Base-by-base conservation (phyloP, 1,140 invertebrate species). In the Sitobion miscanthi region DNA sequence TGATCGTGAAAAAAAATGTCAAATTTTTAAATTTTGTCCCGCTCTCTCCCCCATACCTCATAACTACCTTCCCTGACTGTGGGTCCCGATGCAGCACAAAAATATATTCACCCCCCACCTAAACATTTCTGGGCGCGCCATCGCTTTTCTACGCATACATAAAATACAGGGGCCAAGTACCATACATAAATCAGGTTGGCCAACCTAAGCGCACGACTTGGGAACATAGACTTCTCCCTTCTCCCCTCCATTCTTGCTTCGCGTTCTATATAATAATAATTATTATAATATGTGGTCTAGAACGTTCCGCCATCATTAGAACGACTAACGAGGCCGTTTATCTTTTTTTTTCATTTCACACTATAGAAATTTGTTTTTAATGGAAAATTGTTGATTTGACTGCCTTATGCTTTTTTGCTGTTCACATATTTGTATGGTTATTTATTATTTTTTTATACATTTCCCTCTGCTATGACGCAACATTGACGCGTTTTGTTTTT, bases 121-220 rank as follows among this genome's bases (percentile, higher is more conserved):
- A 93, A 86, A 82, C 45, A 86, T 52, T 93, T 93, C 91, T 93
- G 91, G 91, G 91, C 91, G 91, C 91, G 91, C 91, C 91, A 93
- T 93, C 82, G 91, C 91, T 93, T 93, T 93, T 93, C 91, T 93
- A 93, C 82, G 91, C 91, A 93, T 93, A 93, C 91, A 93, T 93
- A 93, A 93, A 93, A 93, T 93, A 93, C 91, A 93, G 69, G 77
- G 49, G 91, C 91, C 91, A 93, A 93, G 91, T 83, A 93, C 91
- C 91, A 93, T 93, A 93, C 82, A 93, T 93, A 85, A 93, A 86
- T 85, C 91, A 93, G 91, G 69, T 85, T 85, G 91, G 91, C 91
- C 91, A 93, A 93, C 91, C 91, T 86, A 93, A 93, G 91, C 77
- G 82, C 35, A 25, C 25, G 45, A 93, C 91, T 93, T 93, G 82